Evolutionary conservation across 2,797 vertebrate genomes (phyloP).

Genomic region (Hozukius guyotensis): DNA sequence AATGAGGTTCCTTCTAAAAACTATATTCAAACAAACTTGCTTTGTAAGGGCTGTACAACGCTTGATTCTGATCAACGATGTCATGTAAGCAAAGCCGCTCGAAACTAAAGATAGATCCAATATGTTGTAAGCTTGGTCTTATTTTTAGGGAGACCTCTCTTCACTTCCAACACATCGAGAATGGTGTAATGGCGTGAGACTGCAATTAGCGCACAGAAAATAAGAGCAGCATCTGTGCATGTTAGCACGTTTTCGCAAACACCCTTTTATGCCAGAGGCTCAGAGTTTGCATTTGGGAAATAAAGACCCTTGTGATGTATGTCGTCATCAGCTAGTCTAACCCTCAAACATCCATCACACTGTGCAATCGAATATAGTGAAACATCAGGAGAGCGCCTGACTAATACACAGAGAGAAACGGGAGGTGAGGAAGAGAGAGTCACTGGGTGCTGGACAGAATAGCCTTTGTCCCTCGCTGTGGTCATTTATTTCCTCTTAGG

Average conservation of each 20-base stretch:
- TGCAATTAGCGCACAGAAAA: neutral
- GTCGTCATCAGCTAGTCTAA: neutral
- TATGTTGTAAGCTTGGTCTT: neutral
- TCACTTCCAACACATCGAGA: neutral
- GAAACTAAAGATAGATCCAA: neutral
- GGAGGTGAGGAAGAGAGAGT: conserved; percentile 17
- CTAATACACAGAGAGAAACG: conserved; percentile 2
- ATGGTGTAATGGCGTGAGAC: neutral
- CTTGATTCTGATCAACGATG: neutral
- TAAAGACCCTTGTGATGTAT: conserved; percentile 14
- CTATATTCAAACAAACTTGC: neutral
- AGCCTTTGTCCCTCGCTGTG: conserved; percentile 9
- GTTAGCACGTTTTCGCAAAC: neutral
- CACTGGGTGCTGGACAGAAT: conserved; percentile 4
- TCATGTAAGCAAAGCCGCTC: neutral
- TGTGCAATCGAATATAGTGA: conserved; percentile 15
- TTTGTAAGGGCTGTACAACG: neutral
- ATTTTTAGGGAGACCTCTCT: neutral
- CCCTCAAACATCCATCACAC: conserved; percentile 20
- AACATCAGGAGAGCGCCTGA: neutral
- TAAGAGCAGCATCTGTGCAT: neutral
- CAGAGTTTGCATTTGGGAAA: neutral
- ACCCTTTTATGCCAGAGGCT: neutral
- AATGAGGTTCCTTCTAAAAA: conserved; percentile 12
- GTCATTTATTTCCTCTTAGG: conserved; percentile 41